Conservation (phyloP, 92 coral and sea anemone genomes). For the Virgularia gustaviana region DNA sequence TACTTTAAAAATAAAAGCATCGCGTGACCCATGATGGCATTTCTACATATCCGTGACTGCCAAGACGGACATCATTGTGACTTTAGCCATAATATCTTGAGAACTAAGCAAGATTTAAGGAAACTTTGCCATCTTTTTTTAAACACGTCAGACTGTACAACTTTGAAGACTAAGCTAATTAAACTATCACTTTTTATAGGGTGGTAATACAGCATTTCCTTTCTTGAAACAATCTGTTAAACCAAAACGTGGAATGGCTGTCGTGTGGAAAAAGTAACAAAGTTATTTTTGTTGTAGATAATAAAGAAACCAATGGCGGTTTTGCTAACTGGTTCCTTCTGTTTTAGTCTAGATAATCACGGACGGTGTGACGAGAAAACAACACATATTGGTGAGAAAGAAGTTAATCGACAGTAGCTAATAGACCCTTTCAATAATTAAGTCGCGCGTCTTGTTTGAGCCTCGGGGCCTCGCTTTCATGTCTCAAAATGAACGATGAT, state of each 20-base stretch:
- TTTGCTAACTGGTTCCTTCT: not conserved
- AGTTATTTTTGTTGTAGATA: not conserved
- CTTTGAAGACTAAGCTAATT: no score
- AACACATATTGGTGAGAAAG: conserved; percentile 25
- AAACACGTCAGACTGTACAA: not conserved
- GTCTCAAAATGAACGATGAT: no score
- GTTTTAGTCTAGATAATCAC: conserved; percentile 13
- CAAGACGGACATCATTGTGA: no score
- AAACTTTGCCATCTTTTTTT: not conserved
- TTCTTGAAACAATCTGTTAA: conserved; percentile 15
- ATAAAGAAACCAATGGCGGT: not conserved
- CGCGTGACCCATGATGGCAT: no score
- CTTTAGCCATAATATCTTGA: no score
- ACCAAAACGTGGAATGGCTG: conserved; percentile 35
- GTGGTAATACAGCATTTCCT: conserved; percentile 27
- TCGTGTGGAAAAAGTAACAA: conserved; percentile 32
- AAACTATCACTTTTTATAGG: conserved; percentile 1
- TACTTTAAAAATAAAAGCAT: no score
- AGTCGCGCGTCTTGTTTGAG: no score
- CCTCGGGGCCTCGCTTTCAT: no score
- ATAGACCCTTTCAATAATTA: no score
- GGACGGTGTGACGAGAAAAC: conserved; percentile 10
- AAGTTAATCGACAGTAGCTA: no score
- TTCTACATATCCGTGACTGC: no score
- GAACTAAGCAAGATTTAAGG: no score